Evolutionary conservation across 2,888 invertebrate species (phyloP).

Genomic region (Cepaea hortensis): DNA sequence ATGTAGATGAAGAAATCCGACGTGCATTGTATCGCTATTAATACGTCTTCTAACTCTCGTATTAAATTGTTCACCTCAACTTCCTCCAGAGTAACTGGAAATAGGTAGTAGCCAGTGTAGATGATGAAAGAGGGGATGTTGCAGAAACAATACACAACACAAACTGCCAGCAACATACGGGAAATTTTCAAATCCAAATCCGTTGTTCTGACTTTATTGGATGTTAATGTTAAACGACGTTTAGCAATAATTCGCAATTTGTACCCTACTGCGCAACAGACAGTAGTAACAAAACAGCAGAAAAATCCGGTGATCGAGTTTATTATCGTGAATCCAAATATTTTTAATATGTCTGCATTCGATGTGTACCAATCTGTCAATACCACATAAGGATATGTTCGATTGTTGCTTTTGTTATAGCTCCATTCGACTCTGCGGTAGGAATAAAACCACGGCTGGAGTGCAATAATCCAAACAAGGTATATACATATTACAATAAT

Average conservation of each 20-base stretch:
- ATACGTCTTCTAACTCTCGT: not conserved
- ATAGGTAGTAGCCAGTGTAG: not conserved
- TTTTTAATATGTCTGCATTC: not conserved
- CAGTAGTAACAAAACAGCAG: not conserved
- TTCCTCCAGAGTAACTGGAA: no score
- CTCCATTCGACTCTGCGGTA: not conserved
- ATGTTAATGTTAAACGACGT: not conserved
- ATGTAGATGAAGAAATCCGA: slow-evolving; percentile 13
- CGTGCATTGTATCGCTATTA: not conserved
- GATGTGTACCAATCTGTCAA: not conserved
- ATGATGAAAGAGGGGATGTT: not conserved
- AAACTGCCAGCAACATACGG: not conserved
- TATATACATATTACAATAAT: not conserved
- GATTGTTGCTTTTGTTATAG: not conserved
- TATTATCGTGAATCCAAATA: not conserved
- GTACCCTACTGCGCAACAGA: not conserved
- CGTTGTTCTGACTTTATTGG: not conserved
- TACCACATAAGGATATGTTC: not conserved
- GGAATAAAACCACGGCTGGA: not conserved
- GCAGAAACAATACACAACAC: not conserved
- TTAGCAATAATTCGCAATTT: not conserved
- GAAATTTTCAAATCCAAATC: not conserved
- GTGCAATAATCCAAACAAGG: not conserved
- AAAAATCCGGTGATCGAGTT: not conserved
- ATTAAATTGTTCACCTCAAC: not conserved